Evolutionary conservation across 2,888 invertebrate species (phyloP).

Genomic region (Cheilosia grossa): DNA sequence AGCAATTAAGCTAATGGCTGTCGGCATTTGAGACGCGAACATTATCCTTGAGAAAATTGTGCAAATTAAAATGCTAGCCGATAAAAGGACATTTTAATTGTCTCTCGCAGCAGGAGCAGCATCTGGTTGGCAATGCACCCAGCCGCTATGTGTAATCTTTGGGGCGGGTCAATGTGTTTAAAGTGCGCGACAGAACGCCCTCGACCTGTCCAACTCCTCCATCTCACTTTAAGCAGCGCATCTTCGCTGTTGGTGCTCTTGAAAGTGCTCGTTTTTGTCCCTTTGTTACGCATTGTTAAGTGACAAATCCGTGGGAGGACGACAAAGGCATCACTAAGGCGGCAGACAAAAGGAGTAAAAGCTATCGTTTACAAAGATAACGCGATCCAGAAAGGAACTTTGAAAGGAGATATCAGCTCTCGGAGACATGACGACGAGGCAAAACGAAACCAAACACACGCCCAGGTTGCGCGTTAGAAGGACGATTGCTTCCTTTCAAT

Average conservation of each 20-base stretch:
- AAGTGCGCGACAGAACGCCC: background rate
- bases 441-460: constrained; percentile 51
- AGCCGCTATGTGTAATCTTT: constrained; percentile 24
- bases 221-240: constrained; percentile 9
- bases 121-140: background rate
- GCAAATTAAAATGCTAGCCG: constrained; percentile 32
- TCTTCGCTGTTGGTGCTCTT: constrained; percentile 18
- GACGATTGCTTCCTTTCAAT: constrained; percentile 73
- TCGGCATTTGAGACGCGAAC: constrained; percentile 34
- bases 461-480: constrained; percentile 67
- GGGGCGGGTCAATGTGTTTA: constrained; percentile 43
- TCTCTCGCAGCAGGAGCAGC: constrained; percentile 19
- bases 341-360: constrained; percentile 70
- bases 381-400: constrained; percentile 32
- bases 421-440: constrained; percentile 28
- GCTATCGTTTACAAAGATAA: constrained; percentile 70
- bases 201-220: background rate
- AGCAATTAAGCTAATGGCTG: constrained; percentile 68
- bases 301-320: constrained; percentile 54
- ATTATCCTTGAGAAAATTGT: constrained; percentile 40
- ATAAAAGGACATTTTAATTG: constrained; percentile 67
- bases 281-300: constrained; percentile 65
- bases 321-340: constrained; percentile 24
- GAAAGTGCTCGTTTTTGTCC: constrained; percentile 25
- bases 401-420: constrained; percentile 54